These are phyloP conservation scores for Calosoma granatense DNA, from an alignment of 1,140 invertebrate genomes.

Conservation along the genomic window DNA sequence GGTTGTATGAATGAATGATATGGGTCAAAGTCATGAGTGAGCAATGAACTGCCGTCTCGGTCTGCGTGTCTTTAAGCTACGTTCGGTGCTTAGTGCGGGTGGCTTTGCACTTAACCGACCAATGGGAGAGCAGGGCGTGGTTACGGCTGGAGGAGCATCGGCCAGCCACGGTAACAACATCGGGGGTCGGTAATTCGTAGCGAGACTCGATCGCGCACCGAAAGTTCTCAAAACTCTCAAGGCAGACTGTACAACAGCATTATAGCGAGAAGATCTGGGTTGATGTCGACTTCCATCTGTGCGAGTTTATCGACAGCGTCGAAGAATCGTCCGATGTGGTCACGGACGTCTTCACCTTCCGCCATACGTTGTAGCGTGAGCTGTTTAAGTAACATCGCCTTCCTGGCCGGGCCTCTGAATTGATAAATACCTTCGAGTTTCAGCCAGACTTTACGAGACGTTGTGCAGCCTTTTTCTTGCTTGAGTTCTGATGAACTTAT, in stretches of 20 bases:
- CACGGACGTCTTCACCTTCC: conserved; percentile 20
- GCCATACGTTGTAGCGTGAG: conserved; percentile 16
- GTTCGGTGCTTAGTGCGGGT: no score
- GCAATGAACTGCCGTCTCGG: no score
- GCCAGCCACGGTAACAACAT: conserved; percentile 19
- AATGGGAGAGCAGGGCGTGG: no score
- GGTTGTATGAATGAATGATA: no score
- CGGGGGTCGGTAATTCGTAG: conserved; percentile 16
- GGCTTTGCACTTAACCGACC: no score
- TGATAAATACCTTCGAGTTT: conserved; percentile 16
- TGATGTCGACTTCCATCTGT: conserved; percentile 20
- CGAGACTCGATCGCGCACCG: conserved; percentile 19
- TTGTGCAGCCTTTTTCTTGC: conserved; percentile 18
- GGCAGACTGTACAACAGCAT: conserved; percentile 24
- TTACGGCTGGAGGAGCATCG: no score
- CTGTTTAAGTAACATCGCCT: conserved; percentile 15
- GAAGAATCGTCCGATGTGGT: conserved; percentile 21
- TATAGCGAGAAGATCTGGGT: conserved; percentile 20
- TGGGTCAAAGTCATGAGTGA: no score
- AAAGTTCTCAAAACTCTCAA: conserved; percentile 17
- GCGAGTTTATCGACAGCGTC: conserved; percentile 23
- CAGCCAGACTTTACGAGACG: conserved; percentile 15
- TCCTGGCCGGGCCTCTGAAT: conserved; percentile 15
- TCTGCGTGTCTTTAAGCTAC: no score
- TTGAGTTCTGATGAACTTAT: conserved; percentile 18